Evolutionary conservation across 2,888 invertebrate genomes (phyloP).

Genomic region (Melipona beecheii): DNA sequence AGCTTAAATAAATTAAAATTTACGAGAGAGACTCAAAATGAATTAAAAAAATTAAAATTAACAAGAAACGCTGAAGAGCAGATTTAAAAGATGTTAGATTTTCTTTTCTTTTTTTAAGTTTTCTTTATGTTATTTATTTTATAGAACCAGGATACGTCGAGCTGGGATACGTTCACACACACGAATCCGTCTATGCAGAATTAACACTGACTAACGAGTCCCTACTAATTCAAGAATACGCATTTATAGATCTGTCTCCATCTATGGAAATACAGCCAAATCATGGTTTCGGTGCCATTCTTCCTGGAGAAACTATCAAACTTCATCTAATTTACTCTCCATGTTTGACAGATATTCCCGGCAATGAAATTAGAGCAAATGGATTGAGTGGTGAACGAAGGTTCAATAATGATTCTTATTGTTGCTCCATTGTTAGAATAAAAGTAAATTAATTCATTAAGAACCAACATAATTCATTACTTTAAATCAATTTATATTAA

Average conservation of each 20-base stretch:
- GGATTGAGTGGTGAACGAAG: constrained; percentile 35
- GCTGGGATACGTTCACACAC: constrained; percentile 35
- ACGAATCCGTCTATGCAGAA: constrained; percentile 41
- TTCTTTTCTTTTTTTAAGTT: no score
- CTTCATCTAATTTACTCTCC: constrained; percentile 59
- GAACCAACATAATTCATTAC: no score
- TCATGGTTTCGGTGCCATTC: constrained; percentile 56
- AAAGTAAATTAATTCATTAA: no score
- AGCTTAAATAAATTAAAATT: not conserved
- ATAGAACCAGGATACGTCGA: constrained; percentile 32
- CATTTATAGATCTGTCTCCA: constrained; percentile 41
- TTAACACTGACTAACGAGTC: constrained; percentile 36
- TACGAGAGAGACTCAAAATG: not conserved
- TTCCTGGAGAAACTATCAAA: constrained; percentile 57
- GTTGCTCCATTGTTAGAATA: no score
- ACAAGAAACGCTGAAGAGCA: fast-evolving
- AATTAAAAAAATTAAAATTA: not conserved
- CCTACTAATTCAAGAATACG: constrained; percentile 52
- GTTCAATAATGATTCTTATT: constrained; percentile 4
- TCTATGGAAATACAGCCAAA: constrained; percentile 59
- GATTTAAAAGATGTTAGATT: not conserved
- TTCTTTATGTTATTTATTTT: not conserved
- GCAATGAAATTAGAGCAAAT: constrained; percentile 47
- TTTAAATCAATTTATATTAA: no score
- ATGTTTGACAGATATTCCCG: constrained; percentile 50